phyloP scores from a whole-genome alignment of 2,113 vertebrate species.

The Cacatua alba region DNA sequence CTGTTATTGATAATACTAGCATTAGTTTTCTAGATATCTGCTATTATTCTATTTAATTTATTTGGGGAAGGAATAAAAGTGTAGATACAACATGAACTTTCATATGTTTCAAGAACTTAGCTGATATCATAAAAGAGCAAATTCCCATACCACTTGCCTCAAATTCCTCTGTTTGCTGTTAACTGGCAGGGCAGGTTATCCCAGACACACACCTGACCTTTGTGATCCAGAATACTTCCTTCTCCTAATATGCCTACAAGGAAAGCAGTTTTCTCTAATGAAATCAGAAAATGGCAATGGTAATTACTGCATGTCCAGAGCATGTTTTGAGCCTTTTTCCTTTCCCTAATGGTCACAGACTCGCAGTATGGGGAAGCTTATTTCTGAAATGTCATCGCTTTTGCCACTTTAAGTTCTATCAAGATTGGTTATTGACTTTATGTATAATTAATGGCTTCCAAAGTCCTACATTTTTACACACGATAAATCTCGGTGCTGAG shows the following conservation, averaged over 20 bases:
- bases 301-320: neutral
- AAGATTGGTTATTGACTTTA: constrained; percentile 61
- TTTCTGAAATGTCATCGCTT: constrained; percentile 60
- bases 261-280: constrained; percentile 11
- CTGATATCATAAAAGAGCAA: neutral
- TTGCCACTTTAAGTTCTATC: constrained; percentile 58
- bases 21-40: neutral
- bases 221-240: neutral
- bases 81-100: neutral
- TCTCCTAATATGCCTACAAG: neutral
- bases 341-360: constrained; percentile 18
- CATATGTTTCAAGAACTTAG: neutral
- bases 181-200: neutral
- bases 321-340: constrained; percentile 14
- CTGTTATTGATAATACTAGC: neutral
- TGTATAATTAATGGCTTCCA: constrained; percentile 64
- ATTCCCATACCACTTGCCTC: neutral
- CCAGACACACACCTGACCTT: neutral
- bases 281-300: constrained; percentile 26
- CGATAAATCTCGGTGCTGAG: constrained; percentile 22
- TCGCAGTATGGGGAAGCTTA: neutral
- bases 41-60: neutral
- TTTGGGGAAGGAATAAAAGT: neutral
- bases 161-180: neutral
- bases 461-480: constrained; percentile 58